These are phyloP conservation scores for Aphidoletes aphidimyza DNA, from an alignment of 2,888 invertebrate species.

Conservation along the genomic window DNA sequence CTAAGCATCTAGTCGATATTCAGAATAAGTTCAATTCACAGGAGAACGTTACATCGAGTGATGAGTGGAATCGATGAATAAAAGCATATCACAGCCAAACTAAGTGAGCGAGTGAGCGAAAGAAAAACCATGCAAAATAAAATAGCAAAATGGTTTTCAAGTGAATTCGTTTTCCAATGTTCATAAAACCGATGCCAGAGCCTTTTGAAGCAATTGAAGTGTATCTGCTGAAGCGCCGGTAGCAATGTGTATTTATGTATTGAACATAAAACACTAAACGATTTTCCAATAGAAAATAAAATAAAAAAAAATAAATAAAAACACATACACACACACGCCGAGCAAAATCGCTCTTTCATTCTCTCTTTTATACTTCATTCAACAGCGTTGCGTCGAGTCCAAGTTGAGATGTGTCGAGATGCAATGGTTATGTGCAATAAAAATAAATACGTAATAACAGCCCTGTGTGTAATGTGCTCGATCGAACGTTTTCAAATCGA, in stretches of 20 bases:
- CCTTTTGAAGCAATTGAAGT: slow-evolving; percentile 42
- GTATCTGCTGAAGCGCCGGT: slow-evolving; percentile 41
- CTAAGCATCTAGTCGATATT: too few relatives aligned
- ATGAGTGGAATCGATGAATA: slow-evolving; percentile 18
- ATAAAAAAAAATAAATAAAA: neutral
- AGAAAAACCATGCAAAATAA: slow-evolving; percentile 32
- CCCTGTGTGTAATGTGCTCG: slow-evolving; percentile 19
- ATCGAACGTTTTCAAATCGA: slow-evolving; percentile 46
- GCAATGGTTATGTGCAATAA: slow-evolving; percentile 47
- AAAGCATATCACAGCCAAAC: neutral
- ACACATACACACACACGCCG: too few relatives aligned
- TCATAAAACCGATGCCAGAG: neutral
- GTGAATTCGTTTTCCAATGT: slow-evolving; percentile 19
- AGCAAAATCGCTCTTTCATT: too few relatives aligned
- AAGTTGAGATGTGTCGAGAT: neutral
- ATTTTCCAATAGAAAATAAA: slow-evolving; percentile 11
- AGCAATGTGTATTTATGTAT: slow-evolving; percentile 38
- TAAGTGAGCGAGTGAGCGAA: neutral
- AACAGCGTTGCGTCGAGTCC: too few relatives aligned
- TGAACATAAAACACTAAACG: slow-evolving; percentile 20
- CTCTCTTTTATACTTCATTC: neutral
- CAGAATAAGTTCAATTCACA: slow-evolving; percentile 48
- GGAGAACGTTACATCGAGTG: neutral
- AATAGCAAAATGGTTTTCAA: neutral
- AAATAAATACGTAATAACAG: slow-evolving; percentile 47